Evolutionary conservation across 1,140 invertebrate genomes (phyloP), one percentile per base, ranked within the genome.

Genomic region (Macrobrachium rosenbergii): DNA sequence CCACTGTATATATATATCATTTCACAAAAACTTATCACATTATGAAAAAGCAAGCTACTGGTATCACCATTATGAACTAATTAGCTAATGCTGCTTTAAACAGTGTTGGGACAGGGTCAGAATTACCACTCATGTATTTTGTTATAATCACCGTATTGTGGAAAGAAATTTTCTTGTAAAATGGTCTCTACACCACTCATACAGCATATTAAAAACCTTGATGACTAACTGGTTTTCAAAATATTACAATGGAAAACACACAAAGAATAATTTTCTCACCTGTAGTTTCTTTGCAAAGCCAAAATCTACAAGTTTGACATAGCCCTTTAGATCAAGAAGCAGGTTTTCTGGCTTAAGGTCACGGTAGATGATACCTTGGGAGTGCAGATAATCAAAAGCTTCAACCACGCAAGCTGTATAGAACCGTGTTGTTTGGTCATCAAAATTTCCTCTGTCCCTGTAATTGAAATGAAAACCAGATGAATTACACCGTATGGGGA

Each of bases 311-410:
- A 99, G 92, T 94, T 99, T 99, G 37, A 98, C 94, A 91, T 98
- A 99, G 82, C 98, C 98, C 80, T 94, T 93, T 67, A 94, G 93
- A 90, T 97, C 96, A 0, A 99, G 92, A 93, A 99, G 95, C 64
- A 99, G 93, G 92, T 99, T 99, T 93, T 99, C 98, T 0, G 98
- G 98, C 92, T 99, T 99, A 17, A 99, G 94, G 93, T 99, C 98
- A 90, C 98, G 93, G 92, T 98, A 99, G 85, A 99, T 96, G 82
- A 98, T 97, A 82, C 96, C 95, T 90, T 95, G 94, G 6, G 94
- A 93, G 91, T 99, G 98, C 17, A 99, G 93, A 92, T 98, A 98
- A 89, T 97, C 95, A 80, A 99, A 95, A 0, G 97, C 98, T 91
- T 98, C 96, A 0, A 99, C 93, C 0, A 99, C 97, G 92, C 98